Evolutionary conservation across 2,888 invertebrate species (phyloP).

Genomic region (Cenopis cana): DNA sequence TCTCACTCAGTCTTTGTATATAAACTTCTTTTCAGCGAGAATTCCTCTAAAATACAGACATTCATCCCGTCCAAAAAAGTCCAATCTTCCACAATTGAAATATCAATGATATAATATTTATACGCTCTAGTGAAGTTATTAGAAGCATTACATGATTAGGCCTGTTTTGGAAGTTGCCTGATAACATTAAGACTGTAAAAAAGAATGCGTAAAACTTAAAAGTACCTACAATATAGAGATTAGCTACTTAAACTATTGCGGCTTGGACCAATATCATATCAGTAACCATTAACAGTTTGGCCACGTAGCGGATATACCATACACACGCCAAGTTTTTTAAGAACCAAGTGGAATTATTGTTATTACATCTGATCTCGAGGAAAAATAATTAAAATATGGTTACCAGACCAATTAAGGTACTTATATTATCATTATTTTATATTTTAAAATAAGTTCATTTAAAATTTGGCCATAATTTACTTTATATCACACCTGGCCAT

Average conservation of each 20-base stretch:
- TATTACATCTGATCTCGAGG: too few species aligned
- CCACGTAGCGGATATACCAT: too few species aligned
- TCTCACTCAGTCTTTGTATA: constrained; percentile 15
- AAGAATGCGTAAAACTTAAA: neutral
- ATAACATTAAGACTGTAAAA: neutral
- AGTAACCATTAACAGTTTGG: too few species aligned
- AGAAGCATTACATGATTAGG: neutral
- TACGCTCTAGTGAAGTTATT: neutral
- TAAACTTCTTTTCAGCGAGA: neutral
- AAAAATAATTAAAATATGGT: neutral
- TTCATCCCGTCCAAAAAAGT: neutral
- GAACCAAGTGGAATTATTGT: too few species aligned
- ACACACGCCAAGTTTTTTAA: too few species aligned
- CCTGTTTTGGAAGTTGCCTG: neutral
- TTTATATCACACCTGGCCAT: too few species aligned
- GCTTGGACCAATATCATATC: too few species aligned
- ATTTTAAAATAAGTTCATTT: neutral
- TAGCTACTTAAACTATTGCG: neutral
- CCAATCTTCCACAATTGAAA: neutral
- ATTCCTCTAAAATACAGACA: neutral
- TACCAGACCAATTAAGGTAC: too few species aligned
- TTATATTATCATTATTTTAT: neutral
- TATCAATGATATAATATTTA: neutral
- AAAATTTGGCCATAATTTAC: neutral
- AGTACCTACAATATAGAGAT: neutral